Percentiles rank a stretch among this genome's conserved stretches.
Conservation (phyloP, 2,888 invertebrate species). For the Furcula furcula region DNA sequence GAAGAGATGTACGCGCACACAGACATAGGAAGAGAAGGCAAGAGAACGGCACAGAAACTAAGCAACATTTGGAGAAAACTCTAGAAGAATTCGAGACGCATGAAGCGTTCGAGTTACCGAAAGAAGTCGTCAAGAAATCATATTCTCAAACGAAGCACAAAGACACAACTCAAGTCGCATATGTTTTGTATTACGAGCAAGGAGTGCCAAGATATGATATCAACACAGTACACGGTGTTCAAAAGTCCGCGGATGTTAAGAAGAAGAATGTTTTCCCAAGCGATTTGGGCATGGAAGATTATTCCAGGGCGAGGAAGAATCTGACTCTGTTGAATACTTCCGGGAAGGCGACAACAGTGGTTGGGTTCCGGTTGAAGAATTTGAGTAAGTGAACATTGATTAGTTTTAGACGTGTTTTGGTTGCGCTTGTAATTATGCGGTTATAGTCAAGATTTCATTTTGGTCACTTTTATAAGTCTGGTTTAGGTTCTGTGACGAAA, state of each 20-base stretch:
- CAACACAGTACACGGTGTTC: constrained; percentile 44
- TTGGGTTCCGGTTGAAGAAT: constrained; percentile 67
- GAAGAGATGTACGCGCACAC: constrained; percentile 54
- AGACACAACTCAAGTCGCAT: constrained; percentile 60
- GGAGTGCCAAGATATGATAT: constrained; percentile 56
- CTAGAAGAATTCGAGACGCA: constrained; percentile 49
- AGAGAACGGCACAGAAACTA: constrained; percentile 51
- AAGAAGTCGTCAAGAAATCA: constrained; percentile 63
- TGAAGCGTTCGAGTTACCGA: constrained; percentile 46
- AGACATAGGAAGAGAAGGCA: constrained; percentile 69
- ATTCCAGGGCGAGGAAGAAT: constrained; percentile 58
- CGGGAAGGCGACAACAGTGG: constrained; percentile 62
- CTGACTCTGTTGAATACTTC: constrained; percentile 64
- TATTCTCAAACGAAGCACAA: constrained; percentile 38
- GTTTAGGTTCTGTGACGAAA: too few relatives aligned
- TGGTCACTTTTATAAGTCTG: too few relatives aligned
- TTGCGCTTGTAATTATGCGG: too few relatives aligned
- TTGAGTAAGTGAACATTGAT: constrained; percentile 58
- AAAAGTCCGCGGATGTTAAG: constrained; percentile 52
- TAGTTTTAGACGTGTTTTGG: too few relatives aligned
- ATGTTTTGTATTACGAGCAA: constrained; percentile 72
- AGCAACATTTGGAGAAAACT: constrained; percentile 36
- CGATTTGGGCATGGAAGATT: constrained; percentile 58
- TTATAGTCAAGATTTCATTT: too few relatives aligned
- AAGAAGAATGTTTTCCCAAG: constrained; percentile 61